phyloP scores from a whole-genome alignment of 2,888 invertebrate genomes.

The Calliphora vomitoria region DNA sequence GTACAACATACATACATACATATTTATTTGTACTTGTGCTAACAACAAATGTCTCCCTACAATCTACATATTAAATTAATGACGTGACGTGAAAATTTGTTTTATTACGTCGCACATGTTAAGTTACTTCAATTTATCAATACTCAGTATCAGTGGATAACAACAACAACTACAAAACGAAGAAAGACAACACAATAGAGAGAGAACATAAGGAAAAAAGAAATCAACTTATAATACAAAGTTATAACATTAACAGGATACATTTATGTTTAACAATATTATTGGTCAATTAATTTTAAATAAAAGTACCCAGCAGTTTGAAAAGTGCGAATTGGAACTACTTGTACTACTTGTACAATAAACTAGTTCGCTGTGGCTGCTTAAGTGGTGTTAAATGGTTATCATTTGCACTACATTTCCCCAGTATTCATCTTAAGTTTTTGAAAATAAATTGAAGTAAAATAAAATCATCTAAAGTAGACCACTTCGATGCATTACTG shows the following conservation, averaged over 20 bases:
- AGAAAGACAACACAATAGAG: constrained; percentile 12
- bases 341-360: too few species aligned
- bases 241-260: constrained; percentile 14
- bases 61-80: constrained; percentile 37
- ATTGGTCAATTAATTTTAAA: constrained; percentile 40
- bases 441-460: too few species aligned
- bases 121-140: constrained; percentile 18
- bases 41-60: not conserved
- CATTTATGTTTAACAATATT: constrained; percentile 50
- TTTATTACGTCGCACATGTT: constrained; percentile 52
- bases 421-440: too few species aligned
- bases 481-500: too few species aligned
- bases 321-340: too few species aligned
- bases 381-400: too few species aligned
- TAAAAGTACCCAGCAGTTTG: not conserved
- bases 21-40: not conserved
- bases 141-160: constrained; percentile 20
- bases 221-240: not conserved
- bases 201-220: not conserved
- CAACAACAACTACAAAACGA: not conserved
- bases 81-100: constrained; percentile 52
- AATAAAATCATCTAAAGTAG: too few species aligned
- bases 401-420: too few species aligned
- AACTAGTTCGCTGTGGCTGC: too few species aligned
- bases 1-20: not conserved